Base-by-base conservation (phyloP, 2,888 invertebrate genomes). In the Hermaeophaga mercurialis region DNA sequence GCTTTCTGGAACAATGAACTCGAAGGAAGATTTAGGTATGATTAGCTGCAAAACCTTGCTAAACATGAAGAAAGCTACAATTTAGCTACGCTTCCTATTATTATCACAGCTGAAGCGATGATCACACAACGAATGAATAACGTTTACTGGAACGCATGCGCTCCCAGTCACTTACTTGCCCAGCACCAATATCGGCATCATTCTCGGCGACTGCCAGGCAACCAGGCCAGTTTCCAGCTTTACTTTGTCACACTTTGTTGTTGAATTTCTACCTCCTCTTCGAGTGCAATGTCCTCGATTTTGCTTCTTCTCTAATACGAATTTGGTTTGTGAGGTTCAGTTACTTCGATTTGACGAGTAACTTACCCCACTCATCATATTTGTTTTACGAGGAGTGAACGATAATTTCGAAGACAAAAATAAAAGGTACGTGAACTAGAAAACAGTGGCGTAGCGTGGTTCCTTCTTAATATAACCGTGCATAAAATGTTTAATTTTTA, bases 211-310 rank as follows among this genome's bases (percentile, higher is more conserved):
- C 43, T 26, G 43, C 24, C 36, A 26, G 12, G 36, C 36, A 36
- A 36, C 36, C 15, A 36, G 36, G 36, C 36, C 46, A 12, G 43
- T 46, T 56, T 48, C 47, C 53, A 48, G 53, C 43, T 54, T 46
- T 38, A 45, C 47, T 54, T 24, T 38, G 57, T 58, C 48, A 9
- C 17, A 36, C 1, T 14, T 36, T 36, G 43, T 43, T 22, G 22
- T 19, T 24, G 43, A 24, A 11, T 54, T 39, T 52, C 47, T 19
- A 33, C 31, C 33, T 17, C 41, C 11, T 31, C 38, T 28, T 26
- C 31, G 26, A 50, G 58, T 52, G 54, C 55, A 39, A 47, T 19
- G 58, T 24, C 41, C 34, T 33, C 47, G 28, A 15, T 24, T 47
- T 38, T 24, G 43, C 22, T 41, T 50, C 24, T 28, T 22, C 22